Conservation (phyloP, 1,140 invertebrate species). For the Halesus radiatus region DNA sequence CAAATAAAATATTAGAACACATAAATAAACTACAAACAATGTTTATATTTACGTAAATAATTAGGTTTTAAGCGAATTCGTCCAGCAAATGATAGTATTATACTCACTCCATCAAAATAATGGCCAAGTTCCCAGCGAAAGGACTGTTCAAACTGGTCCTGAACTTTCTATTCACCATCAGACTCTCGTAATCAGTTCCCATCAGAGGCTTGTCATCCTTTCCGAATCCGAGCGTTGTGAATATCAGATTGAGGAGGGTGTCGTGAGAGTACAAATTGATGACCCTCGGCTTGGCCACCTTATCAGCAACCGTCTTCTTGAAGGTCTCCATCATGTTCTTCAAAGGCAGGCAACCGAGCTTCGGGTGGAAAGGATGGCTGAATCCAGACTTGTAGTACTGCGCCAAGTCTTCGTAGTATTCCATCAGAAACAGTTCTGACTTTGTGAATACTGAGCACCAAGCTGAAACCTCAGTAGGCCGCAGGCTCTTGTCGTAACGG, state of each 20-base stretch:
- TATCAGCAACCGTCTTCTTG: constrained; percentile 58
- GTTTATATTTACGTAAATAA: too few relatives aligned
- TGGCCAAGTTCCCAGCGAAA: constrained; percentile 80
- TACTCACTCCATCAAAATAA: constrained; percentile 56
- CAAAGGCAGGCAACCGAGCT: constrained; percentile 79
- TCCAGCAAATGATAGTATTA: background rate
- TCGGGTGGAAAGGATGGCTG: constrained; percentile 74
- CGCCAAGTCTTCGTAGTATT: constrained; percentile 84
- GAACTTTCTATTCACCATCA: constrained; percentile 74
- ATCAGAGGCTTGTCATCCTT: constrained; percentile 73
- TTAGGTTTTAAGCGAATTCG: too few relatives aligned
- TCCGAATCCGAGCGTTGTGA: constrained; percentile 76
- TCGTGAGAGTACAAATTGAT: constrained; percentile 84
- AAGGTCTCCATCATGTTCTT: constrained; percentile 79
- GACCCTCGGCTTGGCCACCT: constrained; percentile 68
- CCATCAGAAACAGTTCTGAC: constrained; percentile 78
- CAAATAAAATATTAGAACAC: background rate
- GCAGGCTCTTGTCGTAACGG: constrained; percentile 82
- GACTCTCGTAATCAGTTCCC: constrained; percentile 72
- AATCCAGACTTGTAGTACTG: constrained; percentile 81
- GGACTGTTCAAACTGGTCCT: constrained; percentile 77
- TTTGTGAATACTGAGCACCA: constrained; percentile 82
- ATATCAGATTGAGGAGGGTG: constrained; percentile 72
- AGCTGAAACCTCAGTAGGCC: constrained; percentile 73
- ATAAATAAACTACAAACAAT: too few relatives aligned